A percentile compares a stretch with the other conserved stretches of the same genome.
phyloP scores from a whole-genome alignment of 2,797 vertebrate genomes.

The Stomatorhinus walkeri region DNA sequence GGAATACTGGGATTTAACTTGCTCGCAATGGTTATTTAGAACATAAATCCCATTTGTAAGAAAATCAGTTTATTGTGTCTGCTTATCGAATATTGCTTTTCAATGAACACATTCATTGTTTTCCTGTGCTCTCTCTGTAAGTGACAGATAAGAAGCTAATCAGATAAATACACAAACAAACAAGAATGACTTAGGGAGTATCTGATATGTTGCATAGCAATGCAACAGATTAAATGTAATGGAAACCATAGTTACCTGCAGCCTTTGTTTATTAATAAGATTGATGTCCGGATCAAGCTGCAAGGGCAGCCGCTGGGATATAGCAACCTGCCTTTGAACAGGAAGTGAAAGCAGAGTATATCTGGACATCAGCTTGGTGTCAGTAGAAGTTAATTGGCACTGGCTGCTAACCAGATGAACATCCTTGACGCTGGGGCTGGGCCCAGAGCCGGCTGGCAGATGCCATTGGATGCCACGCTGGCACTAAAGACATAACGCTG shows the following conservation, averaged over 20 bases:
- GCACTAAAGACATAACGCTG: constrained; percentile 34
- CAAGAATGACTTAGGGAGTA: not conserved
- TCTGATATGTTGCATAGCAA: not conserved
- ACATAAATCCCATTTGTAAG: constrained; percentile 6
- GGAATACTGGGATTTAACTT: not conserved
- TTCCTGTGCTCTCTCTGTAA: not conserved
- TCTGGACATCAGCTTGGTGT: constrained; percentile 29
- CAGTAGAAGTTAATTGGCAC: constrained; percentile 34
- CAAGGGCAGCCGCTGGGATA: constrained; percentile 21
- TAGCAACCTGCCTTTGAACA: constrained; percentile 26
- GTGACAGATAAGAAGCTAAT: not conserved
- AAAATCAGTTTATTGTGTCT: constrained; percentile 15
- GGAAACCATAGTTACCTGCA: constrained; percentile 14
- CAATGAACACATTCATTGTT: not conserved
- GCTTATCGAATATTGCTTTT: constrained; percentile 11
- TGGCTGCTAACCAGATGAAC: constrained; percentile 30
- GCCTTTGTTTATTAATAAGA: constrained; percentile 19
- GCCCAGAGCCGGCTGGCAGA: constrained; percentile 32
- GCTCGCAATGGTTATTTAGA: not conserved
- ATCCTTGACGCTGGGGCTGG: constrained; percentile 24
- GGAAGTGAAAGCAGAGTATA: constrained; percentile 25
- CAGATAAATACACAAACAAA: constrained; percentile 6
- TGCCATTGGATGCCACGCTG: constrained; percentile 37
- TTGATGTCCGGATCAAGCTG: constrained; percentile 9
- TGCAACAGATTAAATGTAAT: constrained; percentile 15